Base-by-base conservation (phyloP, 2,113 vertebrate species). In the Patagioenas fasciata region DNA sequence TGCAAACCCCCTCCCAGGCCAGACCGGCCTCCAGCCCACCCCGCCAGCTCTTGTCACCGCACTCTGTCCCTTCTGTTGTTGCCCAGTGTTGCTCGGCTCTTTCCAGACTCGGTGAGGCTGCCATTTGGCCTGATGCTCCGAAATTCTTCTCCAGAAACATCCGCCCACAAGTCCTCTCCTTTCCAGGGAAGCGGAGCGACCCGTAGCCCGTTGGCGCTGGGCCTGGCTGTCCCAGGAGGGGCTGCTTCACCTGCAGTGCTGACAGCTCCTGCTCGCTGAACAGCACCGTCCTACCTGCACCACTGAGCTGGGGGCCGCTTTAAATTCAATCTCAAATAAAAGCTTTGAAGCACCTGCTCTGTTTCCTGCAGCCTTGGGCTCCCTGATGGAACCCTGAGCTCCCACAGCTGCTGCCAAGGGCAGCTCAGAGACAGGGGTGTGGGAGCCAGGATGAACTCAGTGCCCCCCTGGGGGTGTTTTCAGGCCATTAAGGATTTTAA, bases 341-440 rank as follows among this genome's bases (percentile, higher is more conserved):
- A 71, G 1, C 31, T 21, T 8, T 5, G 48, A 32, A 2, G 21
- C 53, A 50, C 32, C 74, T 62, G 65, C 79, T 56, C 50, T 0
- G 0, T n/a, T 48, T 44, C 71, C 70, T 31, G 72, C 7, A 38
- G 47, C 79, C 28, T 18, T 4, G 2, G 5, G 36, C 4, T 50
- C 6, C 7, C 69, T 2, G 16, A 9, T 3, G 11, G 20, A 32
- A 15, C 24, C 31, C 62, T 4, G 53, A 2, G 34, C 32, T 85
- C 61, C 47, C 38, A 3, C 3, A 5, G 77, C 86, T 11, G 61
- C 72, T 56, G 87, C 77, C 78, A 5, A 29, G 19, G 61, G 42
- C 24, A 17, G 26, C 56, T 26, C 56, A 1, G 6, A 29, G 40
- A 5, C 0, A 0, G 29, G 21, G 28, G 5, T 2, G 7, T 0